Evolutionary conservation across 2,113 vertebrate genomes (phyloP), one percentile per base, ranked within the genome.

Genomic region (Microcebus tavaratra): DNA sequence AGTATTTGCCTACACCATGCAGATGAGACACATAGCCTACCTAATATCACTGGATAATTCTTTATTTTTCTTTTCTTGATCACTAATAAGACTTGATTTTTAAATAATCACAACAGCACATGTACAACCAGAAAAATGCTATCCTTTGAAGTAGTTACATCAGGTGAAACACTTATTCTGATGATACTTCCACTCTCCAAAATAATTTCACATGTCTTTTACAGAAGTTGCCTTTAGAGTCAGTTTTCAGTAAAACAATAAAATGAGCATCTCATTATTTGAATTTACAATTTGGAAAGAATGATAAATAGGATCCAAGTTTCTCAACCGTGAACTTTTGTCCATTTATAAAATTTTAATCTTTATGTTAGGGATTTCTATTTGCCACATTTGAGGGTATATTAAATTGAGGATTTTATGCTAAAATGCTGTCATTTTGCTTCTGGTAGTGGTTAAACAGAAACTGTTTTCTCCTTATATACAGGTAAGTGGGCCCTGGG

Each of bases 21-120:
- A 15, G 20, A 83, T 8, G 36, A 94, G 81, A n/a, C 23, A 31
- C 34, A 29, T 1, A 7, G 6, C 21, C 87, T 70, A 39, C 29
- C 34, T 67, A 7, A 25, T 39, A 14, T 65, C 42, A 23, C 23
- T 59, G 27, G 75, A 34, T 42, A 92, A 25, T 75, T 93, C 23
- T 88, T 92, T 39, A 67, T 57, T 91, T 93, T 55, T 2, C n/a
- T 91, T 87, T 81, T 42, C 92, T 53, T 86, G 57, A 92, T 88
- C 48, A 61, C n/a, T 73, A 82, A 45, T 68, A 87, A 86, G 39
- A 72, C n/a, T 72, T n/a, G 25, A 12, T 55, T 85, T 79, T 86
- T 73, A 93, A 97, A 50, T 93, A 86, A 89, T 55, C 27, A 21
- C 34, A 90, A 85, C 6, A n/a, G 10, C 20, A 39, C 21, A 59